These are phyloP conservation scores for Neolamprologus tretocephalus DNA, from an alignment of 2,113 vertebrate species.

Conservation along the genomic window DNA sequence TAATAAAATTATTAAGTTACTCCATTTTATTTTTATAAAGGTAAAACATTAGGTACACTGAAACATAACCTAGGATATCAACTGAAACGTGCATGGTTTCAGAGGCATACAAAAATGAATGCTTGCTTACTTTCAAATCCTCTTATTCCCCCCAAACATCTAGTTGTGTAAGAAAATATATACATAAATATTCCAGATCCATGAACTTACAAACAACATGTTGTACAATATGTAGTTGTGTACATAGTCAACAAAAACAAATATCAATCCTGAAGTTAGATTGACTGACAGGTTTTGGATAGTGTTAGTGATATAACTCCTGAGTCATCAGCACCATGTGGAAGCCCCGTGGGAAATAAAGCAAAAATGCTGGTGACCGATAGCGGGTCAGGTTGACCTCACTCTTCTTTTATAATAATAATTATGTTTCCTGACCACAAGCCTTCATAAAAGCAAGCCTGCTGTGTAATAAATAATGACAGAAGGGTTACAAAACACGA, in stretches of 20 bases:
- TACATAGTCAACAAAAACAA: background rate
- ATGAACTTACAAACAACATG: background rate
- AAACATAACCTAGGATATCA: background rate
- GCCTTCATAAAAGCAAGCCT: background rate
- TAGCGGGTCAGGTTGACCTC: background rate
- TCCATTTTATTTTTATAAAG: background rate
- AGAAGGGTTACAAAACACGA: background rate
- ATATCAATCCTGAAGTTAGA: background rate
- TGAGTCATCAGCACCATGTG: background rate
- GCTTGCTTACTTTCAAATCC: background rate
- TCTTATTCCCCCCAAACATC: background rate
- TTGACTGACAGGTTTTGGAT: background rate
- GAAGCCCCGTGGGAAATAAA: background rate
- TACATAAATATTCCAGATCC: background rate
- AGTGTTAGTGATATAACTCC: background rate
- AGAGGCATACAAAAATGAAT: background rate
- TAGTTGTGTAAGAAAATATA: background rate
- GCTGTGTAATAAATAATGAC: background rate
- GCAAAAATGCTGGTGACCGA: background rate
- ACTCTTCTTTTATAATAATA: background rate
- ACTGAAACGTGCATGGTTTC: background rate
- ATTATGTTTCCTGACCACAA: background rate
- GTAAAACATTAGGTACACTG: background rate
- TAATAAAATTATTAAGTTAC: background rate
- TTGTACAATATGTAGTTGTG: background rate